phyloP scores from a whole-genome alignment of 2,888 invertebrate species.

The Plagodis pulveraria region DNA sequence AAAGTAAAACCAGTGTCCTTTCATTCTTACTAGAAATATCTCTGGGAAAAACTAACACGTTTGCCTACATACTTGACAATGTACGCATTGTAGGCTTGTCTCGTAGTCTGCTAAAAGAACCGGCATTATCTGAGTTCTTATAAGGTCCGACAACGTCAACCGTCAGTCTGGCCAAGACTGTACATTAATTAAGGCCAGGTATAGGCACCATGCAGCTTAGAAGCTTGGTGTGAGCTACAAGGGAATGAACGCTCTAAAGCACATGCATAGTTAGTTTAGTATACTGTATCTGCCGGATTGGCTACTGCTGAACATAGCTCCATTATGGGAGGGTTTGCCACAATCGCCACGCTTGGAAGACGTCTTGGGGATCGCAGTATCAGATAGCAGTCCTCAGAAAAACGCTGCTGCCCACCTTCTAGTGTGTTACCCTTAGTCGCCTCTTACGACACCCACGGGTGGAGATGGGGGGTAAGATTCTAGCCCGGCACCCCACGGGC shows the following conservation, averaged over 20 bases:
- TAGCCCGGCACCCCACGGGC: too few species aligned
- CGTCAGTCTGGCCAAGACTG: slow-evolving; percentile 33
- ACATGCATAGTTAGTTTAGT: too few species aligned
- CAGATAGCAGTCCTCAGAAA: too few species aligned
- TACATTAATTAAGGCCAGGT: slow-evolving; percentile 53
- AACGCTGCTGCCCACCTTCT: too few species aligned
- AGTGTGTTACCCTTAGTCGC: too few species aligned
- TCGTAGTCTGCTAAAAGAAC: slow-evolving; percentile 30
- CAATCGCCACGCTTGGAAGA: too few species aligned
- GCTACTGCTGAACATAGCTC: too few species aligned
- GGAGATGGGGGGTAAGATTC: too few species aligned
- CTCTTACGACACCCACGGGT: too few species aligned
- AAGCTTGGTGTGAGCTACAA: slow-evolving; percentile 26
- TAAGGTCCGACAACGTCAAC: slow-evolving; percentile 42
- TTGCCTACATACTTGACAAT: neutral
- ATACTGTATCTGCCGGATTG: too few species aligned
- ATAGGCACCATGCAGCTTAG: slow-evolving; percentile 32
- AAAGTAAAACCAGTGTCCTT: slow-evolving; percentile 1
- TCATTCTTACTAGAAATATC: slow-evolving; percentile 6
- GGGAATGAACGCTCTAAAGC: neutral
- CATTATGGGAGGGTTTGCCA: too few species aligned
- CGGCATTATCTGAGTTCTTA: slow-evolving; percentile 22
- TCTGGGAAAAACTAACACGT: neutral
- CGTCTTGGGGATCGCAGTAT: too few species aligned
- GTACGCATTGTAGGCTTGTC: slow-evolving; percentile 21